phyloP scores from a whole-genome alignment of 1,140 invertebrate genomes.

The Diorhabda sublineata region DNA sequence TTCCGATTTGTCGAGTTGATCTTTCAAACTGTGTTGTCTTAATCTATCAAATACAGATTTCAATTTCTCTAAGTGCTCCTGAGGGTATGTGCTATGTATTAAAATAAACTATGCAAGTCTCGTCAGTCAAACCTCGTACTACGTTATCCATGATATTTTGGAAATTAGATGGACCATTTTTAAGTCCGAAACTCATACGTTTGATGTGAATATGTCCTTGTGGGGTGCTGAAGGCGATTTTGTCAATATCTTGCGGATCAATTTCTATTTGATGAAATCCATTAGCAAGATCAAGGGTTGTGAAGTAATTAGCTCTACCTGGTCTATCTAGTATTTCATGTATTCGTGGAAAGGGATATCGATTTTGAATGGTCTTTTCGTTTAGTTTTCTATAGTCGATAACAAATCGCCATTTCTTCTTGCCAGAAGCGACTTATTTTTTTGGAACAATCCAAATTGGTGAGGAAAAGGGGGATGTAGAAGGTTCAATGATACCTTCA shows the following conservation, averaged over 20 bases:
- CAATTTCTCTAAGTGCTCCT: background rate
- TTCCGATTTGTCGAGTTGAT: background rate
- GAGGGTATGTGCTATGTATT: background rate
- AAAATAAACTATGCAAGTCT: constrained; percentile 31
- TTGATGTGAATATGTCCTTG: constrained; percentile 40
- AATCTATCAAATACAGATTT: constrained; percentile 1
- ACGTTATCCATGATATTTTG: constrained; percentile 44
- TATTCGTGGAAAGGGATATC: constrained; percentile 9
- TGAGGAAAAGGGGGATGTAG: background rate
- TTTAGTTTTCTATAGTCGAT: constrained; percentile 14
- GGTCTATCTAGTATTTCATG: constrained; percentile 6
- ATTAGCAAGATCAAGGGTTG: background rate
- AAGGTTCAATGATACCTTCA: background rate
- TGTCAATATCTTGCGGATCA: constrained; percentile 26
- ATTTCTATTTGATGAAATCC: constrained; percentile 40
- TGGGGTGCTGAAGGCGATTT: constrained; percentile 35
- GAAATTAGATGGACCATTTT: constrained; percentile 34
- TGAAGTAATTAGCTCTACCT: constrained; percentile 12
- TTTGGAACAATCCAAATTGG: background rate
- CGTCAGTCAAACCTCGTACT: constrained; percentile 35
- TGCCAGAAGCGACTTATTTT: background rate
- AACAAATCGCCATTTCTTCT: constrained; percentile 6
- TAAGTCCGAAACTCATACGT: constrained; percentile 43
- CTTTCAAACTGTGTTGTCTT: background rate
- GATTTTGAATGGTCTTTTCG: constrained; percentile 6